A percentile compares a stretch with the other conserved stretches of the same genome.
These are phyloP conservation scores for Aleiodes alternator DNA, from an alignment of 2,888 invertebrate genomes.

Conservation along the genomic window DNA sequence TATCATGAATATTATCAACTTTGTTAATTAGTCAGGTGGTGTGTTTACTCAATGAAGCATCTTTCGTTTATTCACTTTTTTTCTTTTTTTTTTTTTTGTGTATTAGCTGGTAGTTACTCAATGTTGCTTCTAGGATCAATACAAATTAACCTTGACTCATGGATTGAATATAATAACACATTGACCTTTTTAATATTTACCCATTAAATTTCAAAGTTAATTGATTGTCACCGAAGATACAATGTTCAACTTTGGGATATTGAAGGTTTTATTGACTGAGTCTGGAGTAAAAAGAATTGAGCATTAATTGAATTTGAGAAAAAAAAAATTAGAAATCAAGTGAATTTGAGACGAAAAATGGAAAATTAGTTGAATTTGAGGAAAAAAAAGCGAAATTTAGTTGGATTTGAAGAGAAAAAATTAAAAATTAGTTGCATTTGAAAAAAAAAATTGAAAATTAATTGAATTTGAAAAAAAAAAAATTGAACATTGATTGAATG, in stretches of 20 bases:
- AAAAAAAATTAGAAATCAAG: too few species aligned
- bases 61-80: constrained; percentile 13
- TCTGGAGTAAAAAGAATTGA: background rate
- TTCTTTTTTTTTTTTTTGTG: background rate
- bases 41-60: constrained; percentile 14
- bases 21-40: constrained; percentile 11
- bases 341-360: too few species aligned
- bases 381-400: too few species aligned
- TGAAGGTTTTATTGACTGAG: background rate
- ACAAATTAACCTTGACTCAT: constrained; percentile 41
- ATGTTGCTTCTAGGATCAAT: constrained; percentile 2
- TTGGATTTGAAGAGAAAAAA: too few species aligned
- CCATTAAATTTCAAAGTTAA: constrained; percentile 43
- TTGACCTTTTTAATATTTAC: constrained; percentile 31
- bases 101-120: constrained; percentile 7
- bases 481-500: too few species aligned
- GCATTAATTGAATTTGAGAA: too few species aligned
- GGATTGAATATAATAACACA: background rate
- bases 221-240: constrained; percentile 7
- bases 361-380: too few species aligned
- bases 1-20: constrained; percentile 33
- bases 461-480: too few species aligned
- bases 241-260: too few species aligned
- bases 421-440: too few species aligned
- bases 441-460: too few species aligned